Base-by-base conservation (phyloP, 2,113 vertebrate species). In the Actenoides lindsayi region DNA sequence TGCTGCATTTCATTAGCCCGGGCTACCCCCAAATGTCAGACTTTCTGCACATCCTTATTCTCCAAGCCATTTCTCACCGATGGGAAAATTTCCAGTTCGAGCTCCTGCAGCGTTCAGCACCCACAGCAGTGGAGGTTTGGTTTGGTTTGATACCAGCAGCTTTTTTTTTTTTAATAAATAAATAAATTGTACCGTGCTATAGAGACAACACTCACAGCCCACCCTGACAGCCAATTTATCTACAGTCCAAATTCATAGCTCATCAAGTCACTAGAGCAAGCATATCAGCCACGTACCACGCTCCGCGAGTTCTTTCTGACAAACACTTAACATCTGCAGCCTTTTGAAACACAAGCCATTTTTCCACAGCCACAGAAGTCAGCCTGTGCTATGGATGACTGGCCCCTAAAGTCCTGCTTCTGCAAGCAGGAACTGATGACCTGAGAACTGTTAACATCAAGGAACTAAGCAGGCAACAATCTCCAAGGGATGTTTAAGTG, bases 141-240 rank as follows among this genome's bases (percentile, higher is more conserved):
- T 97, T 95, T 93, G 94, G 82, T 97, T 95, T 93, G 94, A 97
- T 42, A 95, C 5, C 48, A 63, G 51, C 9, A 73, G 20, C 23
- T 50, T 50, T 50, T 59, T 94, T 50, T 50, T 59, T 94, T 9
- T 4, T 69, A 64, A 67, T 24, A n/a, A 39, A 37, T 37, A 41
- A 53, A 89, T 69, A 81, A 50, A 79, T 18, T 31, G 65, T 30
- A 6, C 54, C n/a, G 73, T 33, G 62, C 92, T 85, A 71, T 37
- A 85, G 78, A 93, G 77, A 86, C 69, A 76, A 31, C 62, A 60
- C 44, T 73, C 18, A 6, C 46, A 83, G 77, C 37, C 90, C 67
- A 80, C 54, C 65, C 89, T 93, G 96, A 94, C 67, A 92, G 96
- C 50, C 95, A 51, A 56, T 91, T 53, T 77, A 86, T 95, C 94